Evolutionary conservation across 2,113 vertebrate species (phyloP).

Genomic region (Triplophysa rosa): DNA sequence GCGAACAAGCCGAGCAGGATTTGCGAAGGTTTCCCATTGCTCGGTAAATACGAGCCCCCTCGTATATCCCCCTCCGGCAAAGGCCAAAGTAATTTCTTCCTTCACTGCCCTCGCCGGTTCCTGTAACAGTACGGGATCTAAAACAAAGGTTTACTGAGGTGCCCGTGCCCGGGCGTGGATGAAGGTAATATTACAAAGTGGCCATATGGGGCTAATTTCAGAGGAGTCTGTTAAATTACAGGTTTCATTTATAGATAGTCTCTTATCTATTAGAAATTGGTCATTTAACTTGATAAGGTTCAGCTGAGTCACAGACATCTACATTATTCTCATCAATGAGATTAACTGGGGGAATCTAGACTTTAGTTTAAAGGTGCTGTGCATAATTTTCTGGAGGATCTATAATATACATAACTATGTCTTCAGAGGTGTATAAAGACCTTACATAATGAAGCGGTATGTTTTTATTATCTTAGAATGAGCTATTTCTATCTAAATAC

Average conservation of each 20-base stretch:
- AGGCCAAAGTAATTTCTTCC: slow-evolving; percentile 29
- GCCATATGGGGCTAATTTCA: slow-evolving; percentile 8
- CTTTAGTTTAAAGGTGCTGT: too few species aligned
- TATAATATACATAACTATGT: too few species aligned
- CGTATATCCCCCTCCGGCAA: not conserved
- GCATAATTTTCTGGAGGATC: too few species aligned
- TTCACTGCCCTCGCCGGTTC: not conserved
- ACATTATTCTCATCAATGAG: too few species aligned
- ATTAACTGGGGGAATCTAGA: too few species aligned
- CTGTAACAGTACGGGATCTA: not conserved
- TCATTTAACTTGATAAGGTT: not conserved
- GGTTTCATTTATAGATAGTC: slow-evolving; percentile 12
- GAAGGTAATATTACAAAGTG: slow-evolving; percentile 13
- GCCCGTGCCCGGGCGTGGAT: slow-evolving; percentile 6
- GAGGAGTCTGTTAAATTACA: slow-evolving; percentile 9
- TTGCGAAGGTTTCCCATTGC: not conserved
- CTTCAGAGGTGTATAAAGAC: too few species aligned
- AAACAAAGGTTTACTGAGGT: slow-evolving; percentile 29
- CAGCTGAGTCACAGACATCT: not conserved
- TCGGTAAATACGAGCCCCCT: not conserved
- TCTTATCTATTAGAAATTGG: not conserved
- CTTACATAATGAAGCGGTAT: too few species aligned
- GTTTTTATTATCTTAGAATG: too few species aligned
- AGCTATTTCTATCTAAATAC: too few species aligned
- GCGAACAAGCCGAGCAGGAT: not conserved